Percentiles rank a stretch among this genome's conserved stretches.
Evolutionary conservation across 2,113 vertebrate genomes (phyloP).

Genomic region (Rutilus rutilus): DNA sequence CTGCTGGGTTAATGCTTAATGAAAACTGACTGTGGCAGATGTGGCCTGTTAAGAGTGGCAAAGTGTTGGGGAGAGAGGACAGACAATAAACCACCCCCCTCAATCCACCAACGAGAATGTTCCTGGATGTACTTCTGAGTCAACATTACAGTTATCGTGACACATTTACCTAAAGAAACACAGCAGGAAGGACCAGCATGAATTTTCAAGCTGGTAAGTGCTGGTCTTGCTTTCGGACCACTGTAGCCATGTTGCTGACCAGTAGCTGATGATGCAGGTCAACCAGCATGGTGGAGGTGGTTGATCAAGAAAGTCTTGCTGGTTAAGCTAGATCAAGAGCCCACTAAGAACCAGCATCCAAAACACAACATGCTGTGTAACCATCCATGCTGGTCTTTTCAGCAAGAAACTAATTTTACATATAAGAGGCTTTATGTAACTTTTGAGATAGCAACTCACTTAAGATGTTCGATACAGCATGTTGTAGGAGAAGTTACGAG

Average conservation of each 20-base stretch:
- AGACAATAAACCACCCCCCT: conserved; percentile 22
- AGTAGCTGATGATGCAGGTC: background rate
- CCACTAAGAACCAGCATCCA: background rate
- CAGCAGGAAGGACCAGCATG: background rate
- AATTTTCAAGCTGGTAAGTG: background rate
- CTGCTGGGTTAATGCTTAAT: conserved; percentile 57
- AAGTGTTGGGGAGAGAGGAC: conserved; percentile 33
- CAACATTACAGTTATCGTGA: background rate
- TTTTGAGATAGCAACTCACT: background rate
- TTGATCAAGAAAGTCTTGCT: background rate
- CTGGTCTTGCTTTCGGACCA: background rate
- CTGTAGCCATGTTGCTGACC: background rate
- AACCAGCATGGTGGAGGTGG: background rate
- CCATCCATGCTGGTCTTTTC: background rate
- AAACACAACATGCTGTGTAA: background rate
- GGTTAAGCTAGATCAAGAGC: background rate
- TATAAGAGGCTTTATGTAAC: background rate
- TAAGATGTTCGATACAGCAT: conserved; percentile 25
- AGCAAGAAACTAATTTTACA: background rate
- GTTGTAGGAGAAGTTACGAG: conserved; percentile 39
- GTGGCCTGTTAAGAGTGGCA: conserved; percentile 38
- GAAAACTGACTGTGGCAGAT: conserved; percentile 52
- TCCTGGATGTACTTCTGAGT: background rate
- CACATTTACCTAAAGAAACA: background rate
- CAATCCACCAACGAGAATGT: background rate